Evolutionary conservation across 2,888 invertebrate species (phyloP).

Genomic region (Ephialtes manifestator): DNA sequence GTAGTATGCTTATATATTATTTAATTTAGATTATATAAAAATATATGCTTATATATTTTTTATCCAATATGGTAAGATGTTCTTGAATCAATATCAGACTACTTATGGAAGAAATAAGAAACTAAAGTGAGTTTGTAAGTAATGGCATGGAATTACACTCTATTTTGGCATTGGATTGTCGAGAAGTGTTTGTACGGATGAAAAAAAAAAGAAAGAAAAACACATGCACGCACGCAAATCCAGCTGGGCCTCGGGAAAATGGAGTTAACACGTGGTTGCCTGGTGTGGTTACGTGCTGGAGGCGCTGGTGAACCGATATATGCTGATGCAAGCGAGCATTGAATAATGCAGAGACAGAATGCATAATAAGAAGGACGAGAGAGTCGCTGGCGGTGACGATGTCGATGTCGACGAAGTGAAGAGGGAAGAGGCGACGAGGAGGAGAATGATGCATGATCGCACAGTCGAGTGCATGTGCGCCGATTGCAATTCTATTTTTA

Average conservation of each 20-base stretch:
- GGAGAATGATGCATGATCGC: slow-evolving; percentile 22
- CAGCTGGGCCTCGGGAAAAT: slow-evolving; percentile 32
- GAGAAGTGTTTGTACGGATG: not conserved
- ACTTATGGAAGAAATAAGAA: no score
- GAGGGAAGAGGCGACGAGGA: slow-evolving; percentile 41
- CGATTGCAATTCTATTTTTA: slow-evolving; percentile 74
- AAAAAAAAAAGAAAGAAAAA: no score
- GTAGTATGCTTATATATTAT: not conserved
- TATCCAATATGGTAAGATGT: no score
- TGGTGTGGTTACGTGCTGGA: slow-evolving; percentile 44
- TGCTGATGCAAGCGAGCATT: slow-evolving; percentile 61
- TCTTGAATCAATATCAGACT: no score
- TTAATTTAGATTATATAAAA: not conserved
- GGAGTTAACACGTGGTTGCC: slow-evolving; percentile 46
- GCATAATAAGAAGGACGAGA: slow-evolving; percentile 56
- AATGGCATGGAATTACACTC: not conserved
- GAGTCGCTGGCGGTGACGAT: slow-evolving; percentile 40
- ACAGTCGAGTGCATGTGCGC: slow-evolving; percentile 63
- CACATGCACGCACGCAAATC: not conserved
- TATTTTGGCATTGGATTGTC: not conserved
- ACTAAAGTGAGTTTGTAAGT: no score
- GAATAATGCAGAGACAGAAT: slow-evolving; percentile 60
- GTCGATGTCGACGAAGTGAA: slow-evolving; percentile 52
- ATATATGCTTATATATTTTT: no score
- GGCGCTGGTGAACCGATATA: slow-evolving; percentile 56